These are phyloP conservation scores for Coelinius sp. DNA, from an alignment of 2,888 invertebrate genomes.

Conservation along the genomic window DNA sequence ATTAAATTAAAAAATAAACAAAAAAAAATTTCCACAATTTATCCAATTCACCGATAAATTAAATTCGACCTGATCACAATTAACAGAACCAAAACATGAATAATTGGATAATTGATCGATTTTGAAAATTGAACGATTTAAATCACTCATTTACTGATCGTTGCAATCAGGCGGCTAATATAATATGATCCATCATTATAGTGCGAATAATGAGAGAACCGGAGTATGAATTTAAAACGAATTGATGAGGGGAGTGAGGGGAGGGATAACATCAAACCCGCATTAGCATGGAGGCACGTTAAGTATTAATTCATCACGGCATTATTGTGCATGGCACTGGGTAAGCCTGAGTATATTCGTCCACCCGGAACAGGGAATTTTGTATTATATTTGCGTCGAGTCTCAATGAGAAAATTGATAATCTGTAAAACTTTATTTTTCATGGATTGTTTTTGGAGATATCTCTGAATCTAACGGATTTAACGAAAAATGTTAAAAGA, in stretches of 20 bases:
- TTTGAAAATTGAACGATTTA: background rate
- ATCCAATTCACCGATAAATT: background rate
- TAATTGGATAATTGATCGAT: background rate
- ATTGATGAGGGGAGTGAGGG: background rate
- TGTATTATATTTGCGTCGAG: background rate
- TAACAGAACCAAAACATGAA: background rate
- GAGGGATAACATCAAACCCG: background rate
- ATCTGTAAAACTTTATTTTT: background rate
- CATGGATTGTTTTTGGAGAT: too few species aligned
- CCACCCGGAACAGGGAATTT: background rate
- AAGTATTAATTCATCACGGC: background rate
- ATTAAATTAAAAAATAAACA: background rate
- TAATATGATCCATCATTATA: background rate
- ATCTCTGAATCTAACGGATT: too few species aligned
- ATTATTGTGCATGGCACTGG: background rate
- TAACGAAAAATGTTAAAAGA: too few species aligned
- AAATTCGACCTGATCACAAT: background rate
- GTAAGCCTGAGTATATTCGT: background rate
- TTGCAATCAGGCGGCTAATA: background rate
- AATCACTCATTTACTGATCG: background rate
- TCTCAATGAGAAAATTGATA: background rate
- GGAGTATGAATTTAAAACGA: background rate
- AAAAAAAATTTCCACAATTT: too few species aligned
- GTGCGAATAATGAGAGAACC: background rate
- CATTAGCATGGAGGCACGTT: slow-evolving; percentile 1